Evolutionary conservation across 2,113 vertebrate species (phyloP), one percentile per base, ranked within the genome.

Genomic region (Brachypteracias leptosomus): DNA sequence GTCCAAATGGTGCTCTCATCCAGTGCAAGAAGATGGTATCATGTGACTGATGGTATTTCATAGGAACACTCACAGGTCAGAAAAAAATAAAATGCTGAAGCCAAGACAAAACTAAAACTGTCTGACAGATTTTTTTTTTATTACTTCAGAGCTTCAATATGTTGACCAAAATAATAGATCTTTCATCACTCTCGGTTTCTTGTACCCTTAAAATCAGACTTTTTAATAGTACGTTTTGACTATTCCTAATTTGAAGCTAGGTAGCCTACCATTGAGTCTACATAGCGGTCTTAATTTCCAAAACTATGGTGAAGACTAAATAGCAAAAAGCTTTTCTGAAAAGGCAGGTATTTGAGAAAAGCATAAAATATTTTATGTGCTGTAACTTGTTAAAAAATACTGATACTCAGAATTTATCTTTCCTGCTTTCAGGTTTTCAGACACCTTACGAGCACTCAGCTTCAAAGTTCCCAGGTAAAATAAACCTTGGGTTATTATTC

Each of bases 321-420:
- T 1, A 52, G 7, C 3, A 79, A 83, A 85, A 79, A 52, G 3
- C 1, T 52, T 49, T 85, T 42, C 46, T 16, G 0, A 36, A 80
- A 62, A 71, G 3, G 3, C 6, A 51, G 61, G 4, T 16, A 36
- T 76, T 83, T 57, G 8, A 49, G 18, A 59, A 75, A 49, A 67
- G 29, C 0, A 7, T 35, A 15, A 36, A 5, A 7, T 11, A 42
- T 58, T 75, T 58, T 33, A 36, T 5, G 18, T 13, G 1, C 1
- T 73, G 6, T 20, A 31, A 29, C 7, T 81, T 68, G 5, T 36
- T 82, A 44, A 68, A 40, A 54, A 47, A 40, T 54, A 29, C 5
- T 47, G 20, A 70, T 85, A 74, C 3, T 49, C 42, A 15, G 14
- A 29, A 84, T 80, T 61, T 47, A 19, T 21, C 2, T 5, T 28